Conservation (phyloP, 2,888 invertebrate genomes). For the Griposia aprilina region DNA sequence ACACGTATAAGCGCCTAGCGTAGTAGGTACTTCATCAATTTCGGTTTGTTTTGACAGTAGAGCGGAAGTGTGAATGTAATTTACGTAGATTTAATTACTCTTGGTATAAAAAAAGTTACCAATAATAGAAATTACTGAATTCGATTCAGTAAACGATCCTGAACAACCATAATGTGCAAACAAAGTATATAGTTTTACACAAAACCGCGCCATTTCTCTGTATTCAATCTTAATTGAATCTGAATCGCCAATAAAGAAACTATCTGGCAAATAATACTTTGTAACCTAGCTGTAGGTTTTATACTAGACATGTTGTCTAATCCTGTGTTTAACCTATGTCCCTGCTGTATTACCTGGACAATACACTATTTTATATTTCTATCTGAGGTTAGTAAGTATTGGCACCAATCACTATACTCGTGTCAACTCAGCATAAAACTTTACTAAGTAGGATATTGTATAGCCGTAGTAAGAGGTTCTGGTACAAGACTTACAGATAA, state of each 20-base stretch:
- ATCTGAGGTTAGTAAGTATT: neutral
- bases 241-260: neutral
- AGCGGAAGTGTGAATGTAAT: no score
- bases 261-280: neutral
- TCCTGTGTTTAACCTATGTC: neutral
- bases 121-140: no score
- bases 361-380: neutral
- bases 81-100: no score
- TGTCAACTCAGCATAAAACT: neutral
- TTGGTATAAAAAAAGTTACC: no score
- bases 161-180: no score
- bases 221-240: neutral
- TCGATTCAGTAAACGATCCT: no score
- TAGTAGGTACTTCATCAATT: no score
- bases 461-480: constrained; percentile 32
- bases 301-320: neutral
- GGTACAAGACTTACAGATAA: constrained; percentile 36
- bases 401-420: neutral
- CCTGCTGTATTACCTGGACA: neutral
- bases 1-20: no score
- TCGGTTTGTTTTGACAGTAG: no score
- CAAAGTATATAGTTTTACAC: neutral
- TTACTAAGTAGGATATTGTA: constrained; percentile 33
- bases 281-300: neutral
- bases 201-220: neutral